phyloP scores from a whole-genome alignment of 2,888 invertebrate species.

The Hypomecis punctinalis region DNA sequence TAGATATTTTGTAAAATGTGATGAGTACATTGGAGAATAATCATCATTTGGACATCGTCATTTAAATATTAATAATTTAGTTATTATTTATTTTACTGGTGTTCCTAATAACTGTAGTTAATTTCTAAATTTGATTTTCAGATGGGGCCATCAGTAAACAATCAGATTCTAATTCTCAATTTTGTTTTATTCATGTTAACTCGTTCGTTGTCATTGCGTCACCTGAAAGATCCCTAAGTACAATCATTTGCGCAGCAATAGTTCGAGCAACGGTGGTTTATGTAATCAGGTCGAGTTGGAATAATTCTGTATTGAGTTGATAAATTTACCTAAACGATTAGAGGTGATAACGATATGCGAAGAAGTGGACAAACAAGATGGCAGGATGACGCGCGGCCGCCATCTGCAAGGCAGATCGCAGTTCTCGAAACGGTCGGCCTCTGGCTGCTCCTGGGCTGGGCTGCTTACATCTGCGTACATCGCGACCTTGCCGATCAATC shows the following conservation, averaged over 20 bases:
- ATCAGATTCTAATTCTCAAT: no score
- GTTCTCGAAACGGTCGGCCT: constrained; percentile 53
- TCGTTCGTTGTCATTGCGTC: no score
- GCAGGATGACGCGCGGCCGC: constrained; percentile 17
- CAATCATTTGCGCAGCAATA: not conserved
- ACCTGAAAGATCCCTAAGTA: no score
- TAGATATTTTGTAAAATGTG: no score
- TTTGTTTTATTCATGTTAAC: no score
- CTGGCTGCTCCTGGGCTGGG: constrained; percentile 8
- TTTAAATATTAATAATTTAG: no score
- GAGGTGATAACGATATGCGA: constrained; percentile 5
- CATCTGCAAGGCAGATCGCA: constrained; percentile 70
- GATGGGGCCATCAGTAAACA: no score
- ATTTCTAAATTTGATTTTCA: no score
- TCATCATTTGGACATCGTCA: no score
- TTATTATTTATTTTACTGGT: no score
- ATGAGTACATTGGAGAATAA: no score
- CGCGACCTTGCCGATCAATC: constrained; percentile 6
- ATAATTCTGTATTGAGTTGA: not conserved
- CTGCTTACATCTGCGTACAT: constrained; percentile 52
- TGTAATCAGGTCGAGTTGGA: constrained; percentile 9
- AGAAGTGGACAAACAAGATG: constrained; percentile 11
- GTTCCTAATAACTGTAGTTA: no score
- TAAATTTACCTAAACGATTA: not conserved
- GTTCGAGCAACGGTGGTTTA: constrained; percentile 4